Conservation (phyloP, 1,140 invertebrate species). For the Phymorhynchus buccinoides region DNA sequence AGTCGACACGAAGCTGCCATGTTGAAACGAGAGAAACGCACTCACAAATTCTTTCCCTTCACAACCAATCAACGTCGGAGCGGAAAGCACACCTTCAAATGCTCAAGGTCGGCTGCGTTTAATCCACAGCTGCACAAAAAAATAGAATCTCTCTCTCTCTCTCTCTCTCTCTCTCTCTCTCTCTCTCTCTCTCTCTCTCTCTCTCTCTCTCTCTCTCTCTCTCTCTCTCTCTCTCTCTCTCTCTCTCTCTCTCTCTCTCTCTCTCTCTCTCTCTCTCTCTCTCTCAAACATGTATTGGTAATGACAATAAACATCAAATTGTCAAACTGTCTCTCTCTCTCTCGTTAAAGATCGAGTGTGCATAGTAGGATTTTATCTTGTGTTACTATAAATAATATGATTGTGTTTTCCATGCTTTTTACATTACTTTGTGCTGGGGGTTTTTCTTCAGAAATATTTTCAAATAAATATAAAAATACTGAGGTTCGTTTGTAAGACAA, state of each 20-base stretch:
- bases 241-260: conserved; percentile 16
- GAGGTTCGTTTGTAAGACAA: too few relatives aligned
- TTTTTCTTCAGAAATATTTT: neutral
- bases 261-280: conserved; percentile 19
- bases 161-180: too few relatives aligned
- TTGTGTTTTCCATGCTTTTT: neutral
- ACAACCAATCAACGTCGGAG: neutral
- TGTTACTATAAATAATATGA: neutral
- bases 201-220: too few relatives aligned
- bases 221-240: neutral
- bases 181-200: too few relatives aligned
- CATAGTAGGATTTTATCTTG: neutral
- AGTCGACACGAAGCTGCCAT: conserved; percentile 36
- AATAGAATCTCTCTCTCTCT: too few relatives aligned
- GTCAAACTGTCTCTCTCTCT: neutral
- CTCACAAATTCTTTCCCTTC: neutral
- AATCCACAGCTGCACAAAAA: too few relatives aligned
- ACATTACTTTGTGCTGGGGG: neutral
- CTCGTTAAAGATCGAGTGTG: neutral
- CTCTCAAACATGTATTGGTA: too few relatives aligned
- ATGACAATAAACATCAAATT: too few relatives aligned
- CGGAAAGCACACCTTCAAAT: neutral
- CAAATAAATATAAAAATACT: neutral
- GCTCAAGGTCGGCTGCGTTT: neutral
- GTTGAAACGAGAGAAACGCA: neutral